phyloP scores from a whole-genome alignment of 30 jellyfish, hydroid and myxozoan species.

The Turritopsis rubra region DNA sequence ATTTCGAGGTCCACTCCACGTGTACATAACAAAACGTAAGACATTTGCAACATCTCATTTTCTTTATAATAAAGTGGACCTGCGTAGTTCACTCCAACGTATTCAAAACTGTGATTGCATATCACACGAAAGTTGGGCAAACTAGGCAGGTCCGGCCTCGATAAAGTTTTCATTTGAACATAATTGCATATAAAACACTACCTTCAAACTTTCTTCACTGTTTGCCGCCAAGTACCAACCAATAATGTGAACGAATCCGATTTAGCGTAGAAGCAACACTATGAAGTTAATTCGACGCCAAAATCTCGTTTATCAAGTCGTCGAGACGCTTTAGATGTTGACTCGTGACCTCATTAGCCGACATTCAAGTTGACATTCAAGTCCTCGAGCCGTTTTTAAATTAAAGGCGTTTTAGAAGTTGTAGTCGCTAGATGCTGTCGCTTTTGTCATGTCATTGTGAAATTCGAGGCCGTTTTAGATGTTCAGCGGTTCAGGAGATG shows the following conservation, averaged over 20 bases:
- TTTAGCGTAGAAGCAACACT: background rate
- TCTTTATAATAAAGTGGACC: conserved; percentile 1
- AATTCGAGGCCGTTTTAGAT: too few relatives aligned
- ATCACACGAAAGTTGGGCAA: background rate
- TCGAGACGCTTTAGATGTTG: too few relatives aligned
- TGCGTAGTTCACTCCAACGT: conserved; percentile 5
- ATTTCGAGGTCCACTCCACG: background rate
- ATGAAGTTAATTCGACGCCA: too few relatives aligned
- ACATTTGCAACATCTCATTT: background rate
- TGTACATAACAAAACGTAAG: too few relatives aligned
- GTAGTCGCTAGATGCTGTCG: background rate
- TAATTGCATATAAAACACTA: background rate
- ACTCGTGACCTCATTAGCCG: too few relatives aligned
- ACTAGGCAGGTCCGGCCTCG: background rate
- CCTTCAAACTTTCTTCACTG: background rate
- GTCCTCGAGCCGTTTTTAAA: too few relatives aligned
- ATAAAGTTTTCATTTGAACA: background rate
- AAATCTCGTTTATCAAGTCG: too few relatives aligned
- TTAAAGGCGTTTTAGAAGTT: too few relatives aligned
- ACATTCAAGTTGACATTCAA: too few relatives aligned
- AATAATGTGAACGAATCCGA: background rate
- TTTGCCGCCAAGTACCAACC: conserved; percentile 1
- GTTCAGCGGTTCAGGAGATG: too few relatives aligned
- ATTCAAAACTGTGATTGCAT: background rate
- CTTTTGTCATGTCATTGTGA: too few relatives aligned